Base-by-base conservation (phyloP, 1,140 invertebrate genomes). In the Kradibia gibbosae region DNA sequence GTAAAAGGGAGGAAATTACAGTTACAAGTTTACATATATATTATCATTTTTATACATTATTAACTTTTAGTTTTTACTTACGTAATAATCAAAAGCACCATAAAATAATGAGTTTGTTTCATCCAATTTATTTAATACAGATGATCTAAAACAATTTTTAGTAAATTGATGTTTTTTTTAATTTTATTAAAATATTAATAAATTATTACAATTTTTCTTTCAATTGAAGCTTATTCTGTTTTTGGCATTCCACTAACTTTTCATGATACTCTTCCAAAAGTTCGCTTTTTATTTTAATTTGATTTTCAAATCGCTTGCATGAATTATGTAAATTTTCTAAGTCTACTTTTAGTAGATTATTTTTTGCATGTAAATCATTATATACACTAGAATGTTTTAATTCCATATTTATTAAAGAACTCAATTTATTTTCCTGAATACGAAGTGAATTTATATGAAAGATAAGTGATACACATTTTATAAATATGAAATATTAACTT, bases 271-370 rank as follows among this genome's bases (percentile, higher is more conserved):
- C 77, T 57, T 82, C 81, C 8, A 79, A 45, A 48, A 55, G 3
- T 67, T 79, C 81, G 17, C 60, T 79, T 42, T 67, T 78, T 15
- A 55, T 74, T 13, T 79, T 79, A n/a, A 39, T 55, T 50, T 79
- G 45, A 55, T 62, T 48, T 20, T 78, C 81, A 11, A 79, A 82
- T 50, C 71, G 67, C 25, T 67, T 50, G 31, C 70, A 82, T 1
- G 77, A 79, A 75, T 70, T 74, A 20, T 67, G 22, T n/a, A 82
- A 48, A 74, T 82, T 82, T 75, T 82, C 76, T 25, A 74, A 42
- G 70, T 82, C 81, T 0, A 67, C 42, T 60, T 82, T 75, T 28
- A 79, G 45, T 34, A 79, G 39, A 36, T 67, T 74, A 75, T 82
- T 79, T 67, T 70, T 78, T 36, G 71, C 65, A n/a, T 50, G 20